Conservation (phyloP, 2,888 invertebrate genomes). For the Neoaliturus tenellus region DNA sequence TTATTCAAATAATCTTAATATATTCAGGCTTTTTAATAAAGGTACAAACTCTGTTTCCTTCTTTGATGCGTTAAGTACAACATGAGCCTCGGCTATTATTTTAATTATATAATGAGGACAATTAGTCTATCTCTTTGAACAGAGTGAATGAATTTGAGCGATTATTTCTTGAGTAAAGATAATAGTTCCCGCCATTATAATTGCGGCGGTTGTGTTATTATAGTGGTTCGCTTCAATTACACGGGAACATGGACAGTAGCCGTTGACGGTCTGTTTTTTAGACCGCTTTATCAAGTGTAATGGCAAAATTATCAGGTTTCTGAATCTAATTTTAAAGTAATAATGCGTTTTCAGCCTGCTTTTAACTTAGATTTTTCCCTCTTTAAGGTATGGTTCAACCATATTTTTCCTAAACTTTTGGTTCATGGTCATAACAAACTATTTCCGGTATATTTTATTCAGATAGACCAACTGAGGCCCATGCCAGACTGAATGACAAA, state of each 20-base stretch:
- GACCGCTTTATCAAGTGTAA: not conserved
- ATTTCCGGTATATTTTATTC: too few relatives aligned
- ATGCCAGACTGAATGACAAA: too few relatives aligned
- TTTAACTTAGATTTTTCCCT: too few relatives aligned
- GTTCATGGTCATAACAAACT: too few relatives aligned
- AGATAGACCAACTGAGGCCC: too few relatives aligned
- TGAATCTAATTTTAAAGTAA: too few relatives aligned
- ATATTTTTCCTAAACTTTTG: too few relatives aligned
- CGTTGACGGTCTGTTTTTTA: not conserved
- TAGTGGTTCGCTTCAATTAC: not conserved
- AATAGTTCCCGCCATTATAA: constrained; percentile 16
- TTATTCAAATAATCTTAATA: not conserved
- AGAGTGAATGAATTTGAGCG: constrained; percentile 20
- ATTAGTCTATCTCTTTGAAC: constrained; percentile 27
- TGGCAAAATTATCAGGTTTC: not conserved
- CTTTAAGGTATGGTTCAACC: too few relatives aligned
- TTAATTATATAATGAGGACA: constrained; percentile 27
- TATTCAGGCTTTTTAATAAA: constrained; percentile 15
- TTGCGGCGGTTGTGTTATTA: constrained; percentile 17
- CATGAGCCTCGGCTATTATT: not conserved
- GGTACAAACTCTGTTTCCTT: constrained; percentile 4
- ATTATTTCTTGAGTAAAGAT: constrained; percentile 16
- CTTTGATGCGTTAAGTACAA: not conserved
- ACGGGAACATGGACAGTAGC: not conserved
- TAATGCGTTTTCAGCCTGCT: too few relatives aligned